Base-by-base conservation (phyloP, 2,888 invertebrate genomes). In the Ennomos fuscantarius region DNA sequence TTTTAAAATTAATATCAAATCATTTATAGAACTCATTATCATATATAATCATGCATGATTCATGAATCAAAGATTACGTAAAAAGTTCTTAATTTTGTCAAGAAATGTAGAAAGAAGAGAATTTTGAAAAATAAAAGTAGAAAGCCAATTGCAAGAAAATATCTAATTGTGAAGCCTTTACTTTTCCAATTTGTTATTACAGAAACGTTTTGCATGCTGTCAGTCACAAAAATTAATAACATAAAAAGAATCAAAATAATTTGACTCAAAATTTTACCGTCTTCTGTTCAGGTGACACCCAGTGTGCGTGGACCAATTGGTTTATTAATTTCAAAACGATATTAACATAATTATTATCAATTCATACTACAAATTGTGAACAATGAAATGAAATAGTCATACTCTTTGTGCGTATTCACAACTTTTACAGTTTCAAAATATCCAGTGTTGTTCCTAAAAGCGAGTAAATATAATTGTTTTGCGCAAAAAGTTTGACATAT, bases 201-300 rank as follows among this genome's bases (percentile, higher is more conserved):
- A 68, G 62, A 65, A 73, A 46, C 12, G 15, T 76, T 65, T 78
- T 67, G 89, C 91, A 92, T 92, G 91, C 91, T 80, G 91, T 92
- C 86, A 92, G 89, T 91, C 86, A 92, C 90, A 89, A 84, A 76
- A 77, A 84, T 81, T 79, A 82, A 78, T 79, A 80, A 83, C 77
- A 83, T 75, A 85, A 76, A 57, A 84, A 61, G 73, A 77, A 76
- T 72, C 70, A 74, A 71, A 72, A 69, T 69, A 78, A 58, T 69
- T 82, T 78, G 78, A 84, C 79, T 86, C 88, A 87, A 84, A 69
- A 51, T 81, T 82, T 92, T 92, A 92, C 91, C 91, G 87, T 92
- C 91, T 87, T 92, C 91, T 91, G 89, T 86, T 87, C 85, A 84
- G 87, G 81, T 77, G 86, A 85, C 87, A 86, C 87, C 89, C 84